These are phyloP conservation scores for Rhagophthalmus giganteus DNA, from an alignment of 2,888 invertebrate genomes.

Conservation along the genomic window DNA sequence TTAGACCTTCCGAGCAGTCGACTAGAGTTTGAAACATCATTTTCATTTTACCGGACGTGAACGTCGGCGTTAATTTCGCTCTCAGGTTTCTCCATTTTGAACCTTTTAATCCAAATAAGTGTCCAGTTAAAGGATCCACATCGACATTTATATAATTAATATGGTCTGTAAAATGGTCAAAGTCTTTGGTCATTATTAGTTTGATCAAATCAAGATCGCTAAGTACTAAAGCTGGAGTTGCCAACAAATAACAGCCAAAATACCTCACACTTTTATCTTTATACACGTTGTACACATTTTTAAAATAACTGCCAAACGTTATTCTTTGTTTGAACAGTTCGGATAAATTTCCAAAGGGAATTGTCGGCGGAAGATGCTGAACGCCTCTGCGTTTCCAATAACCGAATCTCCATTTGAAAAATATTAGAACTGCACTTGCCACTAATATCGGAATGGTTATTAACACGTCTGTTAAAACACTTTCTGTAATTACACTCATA, in stretches of 20 bases:
- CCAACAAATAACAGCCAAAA: constrained; percentile 33
- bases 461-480: too few species aligned
- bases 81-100: constrained; percentile 64
- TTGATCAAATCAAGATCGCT: constrained; percentile 38
- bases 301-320: too few species aligned
- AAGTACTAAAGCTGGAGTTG: constrained; percentile 27
- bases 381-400: too few species aligned
- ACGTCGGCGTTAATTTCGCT: constrained; percentile 64
- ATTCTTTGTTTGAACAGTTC: too few species aligned
- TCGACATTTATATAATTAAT: constrained; percentile 61
- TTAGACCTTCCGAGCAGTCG: constrained; percentile 40
- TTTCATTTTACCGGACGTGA: too few species aligned
- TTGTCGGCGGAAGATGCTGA: too few species aligned
- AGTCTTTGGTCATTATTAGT: constrained; percentile 62
- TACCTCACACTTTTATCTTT: constrained; percentile 28
- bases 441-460: too few species aligned
- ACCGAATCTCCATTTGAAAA: too few species aligned
- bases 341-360: too few species aligned
- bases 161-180: constrained; percentile 63
- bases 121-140: constrained; percentile 60
- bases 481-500: too few species aligned
- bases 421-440: too few species aligned
- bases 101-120: constrained; percentile 60
- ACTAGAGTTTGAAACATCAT: constrained; percentile 63
- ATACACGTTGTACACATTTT: too few species aligned